phyloP scores from a whole-genome alignment of 1,140 invertebrate genomes.

The Diorhabda sublineata region DNA sequence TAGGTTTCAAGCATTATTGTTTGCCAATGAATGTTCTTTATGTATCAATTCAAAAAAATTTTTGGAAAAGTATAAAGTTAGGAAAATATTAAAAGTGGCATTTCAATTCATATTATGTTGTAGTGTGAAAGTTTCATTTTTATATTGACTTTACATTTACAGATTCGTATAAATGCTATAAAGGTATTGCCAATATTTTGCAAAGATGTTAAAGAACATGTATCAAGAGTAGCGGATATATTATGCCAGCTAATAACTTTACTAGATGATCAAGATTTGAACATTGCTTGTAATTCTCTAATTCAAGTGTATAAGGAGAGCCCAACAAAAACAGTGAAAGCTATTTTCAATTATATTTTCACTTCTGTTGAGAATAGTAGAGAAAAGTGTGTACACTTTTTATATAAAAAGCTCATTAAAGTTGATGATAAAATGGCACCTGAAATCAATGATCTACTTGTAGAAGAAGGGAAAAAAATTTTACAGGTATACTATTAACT shows the following conservation, averaged over 20 bases:
- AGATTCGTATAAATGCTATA: conserved; percentile 94
- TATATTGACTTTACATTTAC: conserved; percentile 30
- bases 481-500: conserved; percentile 55
- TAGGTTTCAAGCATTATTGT: too few species aligned
- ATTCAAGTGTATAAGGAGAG: conserved; percentile 58
- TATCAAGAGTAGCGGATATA: conserved; percentile 86
- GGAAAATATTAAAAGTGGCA: too few species aligned
- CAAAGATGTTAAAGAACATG: conserved; percentile 77
- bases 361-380: conserved; percentile 71
- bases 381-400: conserved; percentile 85
- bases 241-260: conserved; percentile 79
- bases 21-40: too few species aligned
- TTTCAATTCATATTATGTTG: too few species aligned
- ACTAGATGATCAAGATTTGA: conserved; percentile 79
- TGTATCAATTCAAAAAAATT: too few species aligned
- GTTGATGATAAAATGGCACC: conserved; percentile 74
- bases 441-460: conserved; percentile 82
- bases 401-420: conserved; percentile 75
- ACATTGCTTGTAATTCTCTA: conserved; percentile 69
- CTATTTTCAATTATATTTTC: conserved; percentile 65
- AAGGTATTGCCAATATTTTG: conserved; percentile 87
- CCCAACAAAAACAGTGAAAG: conserved; percentile 68
- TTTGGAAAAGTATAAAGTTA: too few species aligned
- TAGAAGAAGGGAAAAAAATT: conserved; percentile 84
- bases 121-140: too few species aligned